phyloP scores from a whole-genome alignment of 2,113 vertebrate genomes.

The Alectura lathami region DNA sequence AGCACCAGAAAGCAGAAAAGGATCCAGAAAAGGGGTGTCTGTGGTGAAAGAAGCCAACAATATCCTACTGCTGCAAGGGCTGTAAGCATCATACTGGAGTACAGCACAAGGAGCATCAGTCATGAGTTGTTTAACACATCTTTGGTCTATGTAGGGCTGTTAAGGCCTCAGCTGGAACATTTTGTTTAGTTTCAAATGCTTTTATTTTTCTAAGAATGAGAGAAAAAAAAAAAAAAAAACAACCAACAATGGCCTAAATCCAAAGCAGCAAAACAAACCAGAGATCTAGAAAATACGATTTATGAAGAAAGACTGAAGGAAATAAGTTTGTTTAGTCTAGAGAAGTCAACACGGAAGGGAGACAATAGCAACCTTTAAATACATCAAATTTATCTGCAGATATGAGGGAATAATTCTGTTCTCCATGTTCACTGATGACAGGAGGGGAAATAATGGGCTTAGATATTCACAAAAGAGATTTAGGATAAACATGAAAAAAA shows the following conservation, averaged over 20 bases:
- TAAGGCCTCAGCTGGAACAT: background rate
- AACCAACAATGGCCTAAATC: background rate
- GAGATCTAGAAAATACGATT: background rate
- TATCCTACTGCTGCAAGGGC: background rate
- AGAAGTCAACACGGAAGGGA: background rate
- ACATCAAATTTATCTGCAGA: background rate
- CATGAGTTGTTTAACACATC: background rate
- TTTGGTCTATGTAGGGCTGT: background rate
- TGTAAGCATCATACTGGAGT: background rate
- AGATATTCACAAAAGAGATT: background rate
- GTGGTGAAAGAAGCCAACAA: background rate
- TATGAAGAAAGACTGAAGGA: background rate
- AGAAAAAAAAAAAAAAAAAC: background rate
- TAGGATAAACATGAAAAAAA: background rate
- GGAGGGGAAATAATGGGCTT: background rate
- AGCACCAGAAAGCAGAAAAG: background rate
- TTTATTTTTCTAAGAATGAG: background rate
- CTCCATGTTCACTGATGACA: background rate
- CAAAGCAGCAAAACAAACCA: background rate
- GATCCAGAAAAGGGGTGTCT: background rate
- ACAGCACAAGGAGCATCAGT: background rate
- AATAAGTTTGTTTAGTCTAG: background rate
- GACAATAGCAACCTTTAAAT: background rate
- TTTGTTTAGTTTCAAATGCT: background rate
- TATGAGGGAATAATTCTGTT: background rate